These are phyloP conservation scores for Melanotaenia pygmaea DNA, from an alignment of 2,797 vertebrate species.

Conservation along the genomic window DNA sequence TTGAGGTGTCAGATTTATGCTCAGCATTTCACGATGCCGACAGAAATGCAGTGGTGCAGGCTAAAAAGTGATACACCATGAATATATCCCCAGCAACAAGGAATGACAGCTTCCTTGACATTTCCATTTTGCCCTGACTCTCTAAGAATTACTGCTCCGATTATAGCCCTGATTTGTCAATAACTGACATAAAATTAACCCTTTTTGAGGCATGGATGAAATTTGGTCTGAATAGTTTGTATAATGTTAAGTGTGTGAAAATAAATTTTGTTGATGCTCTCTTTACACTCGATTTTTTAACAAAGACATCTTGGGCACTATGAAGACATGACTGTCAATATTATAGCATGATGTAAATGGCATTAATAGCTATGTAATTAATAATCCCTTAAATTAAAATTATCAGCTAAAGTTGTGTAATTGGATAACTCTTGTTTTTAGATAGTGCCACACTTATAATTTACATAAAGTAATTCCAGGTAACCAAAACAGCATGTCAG, in stretches of 20 bases:
- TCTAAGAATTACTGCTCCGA: constrained; percentile 3
- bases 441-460: neutral
- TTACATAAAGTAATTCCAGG: neutral
- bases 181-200: constrained; percentile 20
- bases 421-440: neutral
- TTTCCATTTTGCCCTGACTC: constrained; percentile 20
- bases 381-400: neutral
- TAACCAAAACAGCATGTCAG: neutral
- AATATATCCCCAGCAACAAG: neutral
- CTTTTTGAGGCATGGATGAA: constrained; percentile 4
- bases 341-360: neutral
- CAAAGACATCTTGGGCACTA: neutral
- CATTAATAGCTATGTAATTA: neutral
- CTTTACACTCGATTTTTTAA: neutral
- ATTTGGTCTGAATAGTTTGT: neutral
- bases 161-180: neutral
- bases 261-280: neutral
- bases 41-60: constrained; percentile 7
- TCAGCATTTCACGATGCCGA: constrained; percentile 7
- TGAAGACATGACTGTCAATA: neutral
- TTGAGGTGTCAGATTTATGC: constrained; percentile 10
- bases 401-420: neutral
- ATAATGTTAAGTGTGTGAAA: neutral
- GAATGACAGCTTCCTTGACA: constrained; percentile 11
- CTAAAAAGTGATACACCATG: neutral